phyloP scores from a whole-genome alignment of 2,797 vertebrate species.

The Peromyscus nudipes region DNA sequence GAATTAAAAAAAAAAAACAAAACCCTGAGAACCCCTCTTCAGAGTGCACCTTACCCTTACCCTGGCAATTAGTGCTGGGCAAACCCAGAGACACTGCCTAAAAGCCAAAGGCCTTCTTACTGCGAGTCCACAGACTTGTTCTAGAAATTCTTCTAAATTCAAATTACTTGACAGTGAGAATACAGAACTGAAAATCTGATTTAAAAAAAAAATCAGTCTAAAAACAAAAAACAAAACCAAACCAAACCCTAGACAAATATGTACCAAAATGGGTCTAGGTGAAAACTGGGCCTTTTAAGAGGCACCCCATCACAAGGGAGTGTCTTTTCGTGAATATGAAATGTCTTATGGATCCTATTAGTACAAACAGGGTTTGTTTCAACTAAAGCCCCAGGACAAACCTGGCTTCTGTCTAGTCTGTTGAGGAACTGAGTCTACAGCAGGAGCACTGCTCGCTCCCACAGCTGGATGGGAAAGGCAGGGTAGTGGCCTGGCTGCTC shows the following conservation, averaged over 20 bases:
- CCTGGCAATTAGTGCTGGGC: neutral
- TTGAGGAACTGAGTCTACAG: neutral
- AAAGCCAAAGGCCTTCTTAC: neutral
- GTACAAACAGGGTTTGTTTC: neutral
- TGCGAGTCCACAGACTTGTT: neutral
- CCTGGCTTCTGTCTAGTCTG: neutral
- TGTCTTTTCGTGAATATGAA: conserved; percentile 27
- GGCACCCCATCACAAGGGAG: neutral
- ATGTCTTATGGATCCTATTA: neutral
- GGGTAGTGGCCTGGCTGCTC: neutral
- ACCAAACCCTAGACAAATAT: neutral
- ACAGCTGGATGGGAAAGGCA: neutral
- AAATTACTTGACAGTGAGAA: neutral
- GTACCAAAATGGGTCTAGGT: neutral
- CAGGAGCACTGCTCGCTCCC: neutral
- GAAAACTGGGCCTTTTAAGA: neutral
- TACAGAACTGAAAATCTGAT: conserved; percentile 10
- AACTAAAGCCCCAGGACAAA: neutral
- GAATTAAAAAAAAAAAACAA: neutral
- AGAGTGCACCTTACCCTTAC: neutral
- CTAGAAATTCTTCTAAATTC: conserved; percentile 43
- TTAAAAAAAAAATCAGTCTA: neutral
- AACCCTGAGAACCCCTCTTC: neutral
- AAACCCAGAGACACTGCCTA: neutral
- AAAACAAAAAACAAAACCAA: neutral